These are phyloP conservation scores for Bathybates hornii DNA, from an alignment of 2,113 vertebrate genomes.

Conservation along the genomic window DNA sequence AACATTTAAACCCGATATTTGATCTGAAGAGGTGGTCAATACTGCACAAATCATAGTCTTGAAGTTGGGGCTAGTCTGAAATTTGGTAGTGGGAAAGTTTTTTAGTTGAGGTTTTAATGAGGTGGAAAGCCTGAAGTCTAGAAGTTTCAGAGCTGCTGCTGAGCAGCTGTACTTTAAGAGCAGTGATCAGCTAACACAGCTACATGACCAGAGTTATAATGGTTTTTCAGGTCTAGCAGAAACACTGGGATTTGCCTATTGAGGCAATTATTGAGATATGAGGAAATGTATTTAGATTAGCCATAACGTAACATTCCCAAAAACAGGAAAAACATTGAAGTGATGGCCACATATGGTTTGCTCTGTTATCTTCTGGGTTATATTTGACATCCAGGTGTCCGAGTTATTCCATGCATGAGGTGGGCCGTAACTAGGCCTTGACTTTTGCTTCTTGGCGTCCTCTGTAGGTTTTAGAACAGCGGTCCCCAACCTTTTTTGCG, in stretches of 20 bases:
- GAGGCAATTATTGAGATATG: fast-evolving
- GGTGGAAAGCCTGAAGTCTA: neutral
- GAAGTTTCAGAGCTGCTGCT: neutral
- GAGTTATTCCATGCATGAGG: neutral
- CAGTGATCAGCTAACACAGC: neutral
- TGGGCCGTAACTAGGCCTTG: fast-evolving
- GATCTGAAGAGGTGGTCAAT: fast-evolving
- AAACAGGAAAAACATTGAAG: neutral
- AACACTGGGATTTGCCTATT: neutral
- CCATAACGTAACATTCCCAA: fast-evolving
- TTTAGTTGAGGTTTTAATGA: neutral
- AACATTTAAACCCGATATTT: neutral
- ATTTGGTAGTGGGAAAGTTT: neutral
- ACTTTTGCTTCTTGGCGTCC: neutral
- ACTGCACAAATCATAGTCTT: neutral
- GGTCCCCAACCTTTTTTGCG: fast-evolving
- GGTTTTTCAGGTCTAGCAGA: neutral
- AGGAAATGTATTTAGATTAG: neutral
- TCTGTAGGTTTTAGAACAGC: fast-evolving
- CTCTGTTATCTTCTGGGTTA: neutral
- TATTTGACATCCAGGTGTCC: neutral
- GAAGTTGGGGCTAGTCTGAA: neutral
- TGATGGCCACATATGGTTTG: neutral
- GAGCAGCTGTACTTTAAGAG: neutral
- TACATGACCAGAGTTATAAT: neutral